Percentiles rank a stretch among this genome's conserved stretches.
Conservation (phyloP, 2,113 vertebrate genomes). For the human region DNA sequence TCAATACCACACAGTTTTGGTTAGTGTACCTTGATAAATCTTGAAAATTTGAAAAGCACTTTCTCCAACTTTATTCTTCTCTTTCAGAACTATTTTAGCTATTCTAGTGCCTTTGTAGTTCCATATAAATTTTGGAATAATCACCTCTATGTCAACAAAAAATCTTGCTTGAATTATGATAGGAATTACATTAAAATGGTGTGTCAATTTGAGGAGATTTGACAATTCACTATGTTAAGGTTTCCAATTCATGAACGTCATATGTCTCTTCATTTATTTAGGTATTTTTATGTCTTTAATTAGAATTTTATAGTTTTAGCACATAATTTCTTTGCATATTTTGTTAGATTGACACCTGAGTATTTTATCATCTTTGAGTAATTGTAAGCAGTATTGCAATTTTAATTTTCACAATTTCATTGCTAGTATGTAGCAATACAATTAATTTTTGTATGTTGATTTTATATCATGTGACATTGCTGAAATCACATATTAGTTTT, state of each 20-base stretch:
- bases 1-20: accelerated
- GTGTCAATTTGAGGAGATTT: not conserved
- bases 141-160: not conserved
- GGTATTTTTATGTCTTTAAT: not conserved
- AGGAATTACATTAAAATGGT: not conserved
- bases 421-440: not conserved
- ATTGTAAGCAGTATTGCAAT: not conserved
- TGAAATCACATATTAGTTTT: not conserved
- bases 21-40: not conserved
- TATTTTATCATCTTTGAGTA: not conserved
- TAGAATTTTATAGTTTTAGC: not conserved
- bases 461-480: not conserved
- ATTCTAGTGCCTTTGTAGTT: not conserved
- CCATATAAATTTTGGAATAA: not conserved
- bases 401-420: not conserved
- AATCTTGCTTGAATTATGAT: not conserved
- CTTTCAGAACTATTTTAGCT: not conserved
- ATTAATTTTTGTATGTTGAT: not conserved
- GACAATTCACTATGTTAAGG: not conserved
- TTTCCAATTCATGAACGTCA: not conserved
- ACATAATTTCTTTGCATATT: not conserved
- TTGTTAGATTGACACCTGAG: not conserved
- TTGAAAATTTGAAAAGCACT: not conserved
- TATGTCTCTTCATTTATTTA: not conserved
- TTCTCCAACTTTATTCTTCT: not conserved